Base-by-base conservation (phyloP, 2,888 invertebrate species). In the Erebia ligea region DNA sequence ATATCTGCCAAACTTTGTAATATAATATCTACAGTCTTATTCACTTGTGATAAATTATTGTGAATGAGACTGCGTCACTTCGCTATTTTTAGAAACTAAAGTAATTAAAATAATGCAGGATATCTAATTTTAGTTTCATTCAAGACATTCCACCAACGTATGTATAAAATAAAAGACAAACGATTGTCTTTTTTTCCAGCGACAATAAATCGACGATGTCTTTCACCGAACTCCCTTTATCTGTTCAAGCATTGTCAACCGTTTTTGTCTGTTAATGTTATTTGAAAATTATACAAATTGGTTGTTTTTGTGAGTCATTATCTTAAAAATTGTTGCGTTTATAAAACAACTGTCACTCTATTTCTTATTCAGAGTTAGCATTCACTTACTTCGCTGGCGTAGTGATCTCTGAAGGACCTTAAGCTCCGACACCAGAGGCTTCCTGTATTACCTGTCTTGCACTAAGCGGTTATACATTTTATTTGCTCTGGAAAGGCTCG, bases 211-310 rank as follows among this genome's bases (percentile, higher is more conserved):
- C 40, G 40, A 40, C 59, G 42, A 42, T 59, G 59, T 10, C 42
- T 59, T 59, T 59, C 40, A 42, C 59, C n/a, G 11, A 59, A 59
- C 34, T 25, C 34, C 9, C 42, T 59, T 59, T 17, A 59, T 59
- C 42, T 59, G 42, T 42, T 17, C 2, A 17, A 40, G 40, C 40
- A 42, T 59, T 59, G 40, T 59, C 40, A 42, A 42, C 40, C 17
- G n/a, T 15, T 59, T 40, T 59, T 59, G 59, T 40, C 40, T 59
- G 59, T 42, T 58, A 59, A 59, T 59, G 59, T 59, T 59, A 59
- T 59, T 59, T 42, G 59, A 59, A 59, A 42, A n/a, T 59, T 34
- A 59, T 40, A 40, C 59, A 59, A 59, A 59, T 42, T 42, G n/a
- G 17, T 17, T 1, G 34, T 40, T 59, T 17, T 59, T 40, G 59